A percentile compares a stretch with the other conserved stretches of the same genome.
phyloP scores from a whole-genome alignment of 2,113 vertebrate species.

The Plestiodon gilberti region DNA sequence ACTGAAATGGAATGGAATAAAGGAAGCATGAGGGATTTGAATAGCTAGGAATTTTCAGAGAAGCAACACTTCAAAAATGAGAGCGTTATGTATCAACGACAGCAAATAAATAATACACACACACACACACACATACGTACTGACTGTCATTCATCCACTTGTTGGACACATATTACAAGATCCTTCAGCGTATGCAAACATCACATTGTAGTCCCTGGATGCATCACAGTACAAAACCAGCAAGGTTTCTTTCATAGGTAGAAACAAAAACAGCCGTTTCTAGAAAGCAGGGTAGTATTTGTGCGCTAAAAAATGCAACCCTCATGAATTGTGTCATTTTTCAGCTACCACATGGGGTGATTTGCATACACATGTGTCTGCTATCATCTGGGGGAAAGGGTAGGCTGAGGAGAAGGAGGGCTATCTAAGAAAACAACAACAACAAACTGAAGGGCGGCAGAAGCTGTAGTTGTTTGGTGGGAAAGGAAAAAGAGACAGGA shows the following conservation, averaged over 20 bases:
- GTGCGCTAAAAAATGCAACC: constrained; percentile 14
- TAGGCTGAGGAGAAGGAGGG: neutral
- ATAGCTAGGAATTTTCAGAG: neutral
- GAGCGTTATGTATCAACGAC: neutral
- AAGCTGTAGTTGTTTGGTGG: neutral
- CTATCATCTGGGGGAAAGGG: neutral
- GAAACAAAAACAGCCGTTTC: neutral
- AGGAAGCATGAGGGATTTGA: neutral
- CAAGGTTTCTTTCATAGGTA: neutral
- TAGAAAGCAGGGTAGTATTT: neutral
- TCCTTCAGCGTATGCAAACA: neutral
- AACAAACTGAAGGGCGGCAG: neutral
- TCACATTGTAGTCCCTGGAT: neutral
- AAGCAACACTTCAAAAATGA: neutral
- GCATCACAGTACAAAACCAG: neutral
- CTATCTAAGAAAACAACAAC: too few relatives aligned
- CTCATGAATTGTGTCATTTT: constrained; percentile 44
- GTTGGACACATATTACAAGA: constrained; percentile 4
- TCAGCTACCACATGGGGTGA: constrained; percentile 41
- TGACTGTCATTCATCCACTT: neutral
- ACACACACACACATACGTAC: neutral
- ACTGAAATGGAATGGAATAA: neutral
- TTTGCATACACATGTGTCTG: constrained; percentile 38
- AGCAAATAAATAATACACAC: neutral
- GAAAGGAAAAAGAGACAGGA: neutral